phyloP scores from a whole-genome alignment of 2,888 invertebrate genomes.

The Hemaris fuciformis region DNA sequence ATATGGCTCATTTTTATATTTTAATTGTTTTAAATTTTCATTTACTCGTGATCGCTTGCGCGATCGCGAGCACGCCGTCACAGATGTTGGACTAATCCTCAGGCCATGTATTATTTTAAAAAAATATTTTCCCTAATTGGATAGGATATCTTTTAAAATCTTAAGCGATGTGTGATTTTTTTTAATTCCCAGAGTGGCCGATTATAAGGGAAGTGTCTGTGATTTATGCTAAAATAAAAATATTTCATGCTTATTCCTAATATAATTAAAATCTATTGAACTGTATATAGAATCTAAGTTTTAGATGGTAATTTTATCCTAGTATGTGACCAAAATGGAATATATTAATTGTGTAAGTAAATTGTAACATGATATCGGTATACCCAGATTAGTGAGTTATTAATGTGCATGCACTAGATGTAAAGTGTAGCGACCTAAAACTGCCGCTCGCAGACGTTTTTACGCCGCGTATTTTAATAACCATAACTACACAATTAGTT shows the following conservation, averaged over 20 bases:
- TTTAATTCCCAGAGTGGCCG: conserved; percentile 57
- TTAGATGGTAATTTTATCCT: conserved; percentile 57
- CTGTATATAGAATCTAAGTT: conserved; percentile 68
- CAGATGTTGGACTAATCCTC: conserved; percentile 13
- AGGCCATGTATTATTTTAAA: conserved; percentile 13
- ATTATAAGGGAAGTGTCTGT: conserved; percentile 75
- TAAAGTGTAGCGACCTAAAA: not conserved
- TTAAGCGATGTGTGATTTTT: conserved; percentile 22
- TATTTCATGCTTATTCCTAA: conserved; percentile 75
- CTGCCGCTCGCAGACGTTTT: not conserved
- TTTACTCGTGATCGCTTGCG: conserved; percentile 9
- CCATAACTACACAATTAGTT: not conserved
- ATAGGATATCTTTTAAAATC: not conserved
- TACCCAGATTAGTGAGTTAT: not conserved
- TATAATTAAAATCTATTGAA: conserved; percentile 61
- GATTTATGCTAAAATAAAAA: conserved; percentile 74
- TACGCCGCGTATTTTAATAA: not conserved
- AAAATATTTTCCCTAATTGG: not conserved
- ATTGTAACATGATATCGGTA: not conserved
- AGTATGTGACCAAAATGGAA: conserved; percentile 70
- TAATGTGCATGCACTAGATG: not conserved
- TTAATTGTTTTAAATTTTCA: not conserved
- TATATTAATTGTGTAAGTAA: conserved; percentile 39
- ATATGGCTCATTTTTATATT: not conserved
- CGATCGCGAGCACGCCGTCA: conserved; percentile 1